Percentiles rank a stretch among this genome's conserved stretches.
Conservation (phyloP, 1,140 invertebrate genomes). For the Battus philenor region DNA sequence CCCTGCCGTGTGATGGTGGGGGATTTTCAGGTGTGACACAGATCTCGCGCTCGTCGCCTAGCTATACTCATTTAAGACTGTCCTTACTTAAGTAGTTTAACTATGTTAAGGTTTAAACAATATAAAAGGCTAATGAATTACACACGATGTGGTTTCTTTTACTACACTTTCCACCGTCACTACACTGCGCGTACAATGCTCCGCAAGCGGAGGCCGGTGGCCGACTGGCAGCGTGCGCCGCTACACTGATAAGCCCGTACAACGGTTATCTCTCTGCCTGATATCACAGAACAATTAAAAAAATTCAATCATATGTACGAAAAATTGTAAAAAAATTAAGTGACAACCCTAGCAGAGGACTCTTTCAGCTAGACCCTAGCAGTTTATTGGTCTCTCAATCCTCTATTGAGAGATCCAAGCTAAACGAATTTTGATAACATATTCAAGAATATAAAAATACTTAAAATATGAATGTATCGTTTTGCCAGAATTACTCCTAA, state of each 20-base stretch:
- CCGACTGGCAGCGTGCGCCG: slow-evolving; percentile 9
- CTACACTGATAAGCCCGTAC: slow-evolving; percentile 18
- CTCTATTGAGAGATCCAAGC: not conserved
- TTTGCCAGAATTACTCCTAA: too few species aligned
- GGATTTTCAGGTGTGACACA: too few species aligned
- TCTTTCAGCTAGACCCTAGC: too few species aligned
- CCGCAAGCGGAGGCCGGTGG: slow-evolving; percentile 20
- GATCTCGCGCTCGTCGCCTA: slow-evolving; percentile 69
- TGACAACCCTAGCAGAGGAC: too few species aligned
- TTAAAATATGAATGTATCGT: not conserved
- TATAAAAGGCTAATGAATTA: slow-evolving; percentile 44
- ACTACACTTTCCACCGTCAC: slow-evolving; percentile 25
- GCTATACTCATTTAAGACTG: slow-evolving; percentile 68
- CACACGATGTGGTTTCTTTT: slow-evolving; percentile 33
- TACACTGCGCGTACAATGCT: slow-evolving; percentile 19
- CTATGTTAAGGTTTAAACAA: slow-evolving; percentile 45
- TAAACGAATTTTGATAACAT: not conserved
- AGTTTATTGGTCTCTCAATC: too few species aligned
- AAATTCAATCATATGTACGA: not conserved
- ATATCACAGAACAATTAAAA: slow-evolving; percentile 3
- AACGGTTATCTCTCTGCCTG: slow-evolving; percentile 5
- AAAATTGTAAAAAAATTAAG: not conserved
- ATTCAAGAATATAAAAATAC: not conserved
- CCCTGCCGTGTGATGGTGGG: too few species aligned
- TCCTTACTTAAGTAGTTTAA: slow-evolving; percentile 60